Evolutionary conservation across 23 tunicate genomes (phyloP).

Genomic region (Clavelina lepadiformis): DNA sequence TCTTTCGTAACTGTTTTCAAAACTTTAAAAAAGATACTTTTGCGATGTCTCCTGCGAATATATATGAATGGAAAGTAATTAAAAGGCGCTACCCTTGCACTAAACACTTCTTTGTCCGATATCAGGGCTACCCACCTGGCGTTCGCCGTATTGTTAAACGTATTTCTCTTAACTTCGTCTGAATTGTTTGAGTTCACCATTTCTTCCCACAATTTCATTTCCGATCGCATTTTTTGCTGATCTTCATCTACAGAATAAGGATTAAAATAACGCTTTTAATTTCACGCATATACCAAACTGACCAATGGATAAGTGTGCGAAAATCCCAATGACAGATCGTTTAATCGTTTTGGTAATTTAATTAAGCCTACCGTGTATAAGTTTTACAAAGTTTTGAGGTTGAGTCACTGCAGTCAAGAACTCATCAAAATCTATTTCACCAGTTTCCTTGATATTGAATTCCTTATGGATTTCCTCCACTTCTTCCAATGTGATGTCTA

Average conservation of each 20-base stretch:
- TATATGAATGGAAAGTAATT: too few relatives aligned
- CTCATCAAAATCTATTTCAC: slow-evolving; percentile 76
- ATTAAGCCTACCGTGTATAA: slow-evolving; percentile 53
- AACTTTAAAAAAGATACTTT: slow-evolving; percentile 49
- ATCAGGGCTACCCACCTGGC: too few relatives aligned
- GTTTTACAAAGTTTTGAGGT: slow-evolving; percentile 52
- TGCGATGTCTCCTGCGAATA: slow-evolving; percentile 4
- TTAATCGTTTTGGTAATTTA: too few relatives aligned
- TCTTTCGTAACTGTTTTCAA: slow-evolving; percentile 42
- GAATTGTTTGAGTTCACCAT: too few relatives aligned
- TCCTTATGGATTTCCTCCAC: slow-evolving; percentile 37
- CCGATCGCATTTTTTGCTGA: slow-evolving; percentile 21
- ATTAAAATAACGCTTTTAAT: slow-evolving; percentile 1
- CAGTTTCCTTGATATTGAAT: slow-evolving; percentile 61
- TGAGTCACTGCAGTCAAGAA: slow-evolving; percentile 61
- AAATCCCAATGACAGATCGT: too few relatives aligned
- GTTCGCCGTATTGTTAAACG: slow-evolving; percentile 11
- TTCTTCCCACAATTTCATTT: slow-evolving; percentile 53
- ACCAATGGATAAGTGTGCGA: too few relatives aligned
- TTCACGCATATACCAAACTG: too few relatives aligned
- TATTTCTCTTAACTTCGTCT: too few relatives aligned
- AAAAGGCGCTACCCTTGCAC: too few relatives aligned
- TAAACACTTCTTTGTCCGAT: too few relatives aligned
- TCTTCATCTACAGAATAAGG: slow-evolving; percentile 39
- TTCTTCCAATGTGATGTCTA: slow-evolving; percentile 20